Evolutionary conservation across 2,113 vertebrate genomes (phyloP).

Genomic region (Oceanites oceanicus): DNA sequence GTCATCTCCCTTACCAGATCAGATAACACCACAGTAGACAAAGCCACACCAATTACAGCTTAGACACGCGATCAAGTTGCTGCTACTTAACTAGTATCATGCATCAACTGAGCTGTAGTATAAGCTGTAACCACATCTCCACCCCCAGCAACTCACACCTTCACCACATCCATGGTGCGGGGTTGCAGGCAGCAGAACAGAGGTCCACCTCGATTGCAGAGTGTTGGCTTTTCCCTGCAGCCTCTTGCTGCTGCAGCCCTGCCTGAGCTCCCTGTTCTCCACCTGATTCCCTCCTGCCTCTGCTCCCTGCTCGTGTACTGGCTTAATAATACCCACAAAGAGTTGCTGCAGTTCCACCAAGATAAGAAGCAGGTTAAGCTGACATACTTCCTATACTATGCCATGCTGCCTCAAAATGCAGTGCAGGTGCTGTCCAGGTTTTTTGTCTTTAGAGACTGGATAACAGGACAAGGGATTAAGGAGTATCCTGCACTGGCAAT

Average conservation of each 20-base stretch:
- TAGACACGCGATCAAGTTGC: not conserved
- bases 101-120: not conserved
- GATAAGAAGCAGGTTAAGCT: not conserved
- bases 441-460: not conserved
- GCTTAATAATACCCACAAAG: not conserved
- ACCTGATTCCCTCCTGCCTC: not conserved
- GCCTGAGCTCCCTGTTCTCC: not conserved
- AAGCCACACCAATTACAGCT: conserved; percentile 21
- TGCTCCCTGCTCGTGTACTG: not conserved
- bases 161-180: not conserved
- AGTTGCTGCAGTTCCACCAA: not conserved
- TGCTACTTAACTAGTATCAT: not conserved
- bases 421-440: not conserved
- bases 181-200: not conserved
- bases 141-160: not conserved
- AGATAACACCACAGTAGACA: conserved; percentile 34
- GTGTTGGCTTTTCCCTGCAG: not conserved
- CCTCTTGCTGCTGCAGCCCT: not conserved
- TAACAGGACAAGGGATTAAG: not conserved
- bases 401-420: not conserved
- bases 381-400: not conserved
- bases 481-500: not conserved
- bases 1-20: conserved; percentile 57
- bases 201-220: not conserved
- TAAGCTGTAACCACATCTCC: not conserved